Base-by-base conservation (phyloP, 53 echinoderm and acorn worm species). In the Stichopus horrens region DNA sequence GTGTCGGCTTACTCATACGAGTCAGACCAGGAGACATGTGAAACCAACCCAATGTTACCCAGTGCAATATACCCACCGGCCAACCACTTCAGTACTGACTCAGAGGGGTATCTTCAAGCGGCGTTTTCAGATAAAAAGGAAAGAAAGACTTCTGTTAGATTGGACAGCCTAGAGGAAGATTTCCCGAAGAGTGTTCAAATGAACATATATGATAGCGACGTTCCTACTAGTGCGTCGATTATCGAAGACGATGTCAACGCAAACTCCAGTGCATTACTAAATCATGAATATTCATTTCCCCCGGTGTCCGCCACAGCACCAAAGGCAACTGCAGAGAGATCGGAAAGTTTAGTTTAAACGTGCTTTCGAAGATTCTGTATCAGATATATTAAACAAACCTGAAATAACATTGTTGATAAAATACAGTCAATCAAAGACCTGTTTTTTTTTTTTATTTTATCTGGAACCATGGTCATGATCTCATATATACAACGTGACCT, bases 211-310 rank as follows among this genome's bases (percentile, higher is more conserved):
- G 85, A 85, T 37, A 85, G 67, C 66, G 67, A 66, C 4, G 85
- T 10, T 10, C 85, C 85, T 23, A 21, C 52, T 13, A 76, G 77
- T 16, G 52, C 52, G 9, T 21, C 77, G 8, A 76, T 16, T 71
- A 13, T 71, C 19, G n/a, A 16, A 71, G 71, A 71, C 19, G 71
- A 71, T 20, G 18, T 71, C 6, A 71, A 19, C 71, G 71, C 9
- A 10, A 16, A 78, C 19, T 55, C 85, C 52, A 85, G 21, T 14
- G 60, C 63, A 7, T 23, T 67, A 21, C n/a, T n/a, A 37, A 59
- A 66, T 66, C 85, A 85, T 85, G 85, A 85, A 85, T 85, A 85
- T 59, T 59, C 85, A 58, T 85, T 23, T 65, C 66, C 85, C 6
- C 85, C 85, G 7, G 23, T 65, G 10, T 21, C 5, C 76, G 51